phyloP scores from a whole-genome alignment of 2,888 invertebrate genomes.

The Sesia bembeciformis region DNA sequence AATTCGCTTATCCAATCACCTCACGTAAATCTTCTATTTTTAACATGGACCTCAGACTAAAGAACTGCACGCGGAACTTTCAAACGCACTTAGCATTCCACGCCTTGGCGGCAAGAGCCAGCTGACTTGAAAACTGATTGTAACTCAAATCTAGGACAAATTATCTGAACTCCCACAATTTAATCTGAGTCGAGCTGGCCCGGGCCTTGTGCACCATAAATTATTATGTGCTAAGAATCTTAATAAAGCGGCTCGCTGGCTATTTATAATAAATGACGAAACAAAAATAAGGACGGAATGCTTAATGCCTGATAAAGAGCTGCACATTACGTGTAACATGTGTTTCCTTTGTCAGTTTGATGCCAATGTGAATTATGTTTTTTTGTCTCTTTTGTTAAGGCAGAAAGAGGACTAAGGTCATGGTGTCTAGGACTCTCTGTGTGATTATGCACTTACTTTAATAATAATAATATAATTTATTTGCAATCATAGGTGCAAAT shows the following conservation, averaged over 20 bases:
- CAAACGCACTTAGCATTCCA: constrained; percentile 19
- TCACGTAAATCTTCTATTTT: constrained; percentile 19
- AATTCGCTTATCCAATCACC: constrained; percentile 1
- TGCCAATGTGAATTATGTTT: neutral
- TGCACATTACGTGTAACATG: constrained; percentile 21
- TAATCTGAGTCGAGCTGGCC: constrained; percentile 41
- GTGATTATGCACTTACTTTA: too few species aligned
- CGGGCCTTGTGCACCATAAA: constrained; percentile 37
- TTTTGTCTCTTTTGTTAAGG: too few species aligned
- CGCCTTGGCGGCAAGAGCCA: constrained; percentile 11
- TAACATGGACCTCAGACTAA: constrained; percentile 13
- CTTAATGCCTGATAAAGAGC: constrained; percentile 36
- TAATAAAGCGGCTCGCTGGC: constrained; percentile 53
- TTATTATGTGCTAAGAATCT: constrained; percentile 59
- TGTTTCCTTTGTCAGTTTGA: constrained; percentile 12
- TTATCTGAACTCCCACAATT: constrained; percentile 39
- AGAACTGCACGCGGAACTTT: constrained; percentile 11
- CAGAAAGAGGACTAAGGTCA: too few species aligned
- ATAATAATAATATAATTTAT: too few species aligned
- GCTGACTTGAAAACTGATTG: constrained; percentile 23
- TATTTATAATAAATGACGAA: constrained; percentile 66
- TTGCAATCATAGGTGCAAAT: too few species aligned
- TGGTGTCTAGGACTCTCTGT: too few species aligned
- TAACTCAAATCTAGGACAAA: constrained; percentile 18
- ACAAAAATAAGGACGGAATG: constrained; percentile 61